Evolutionary conservation across 2,888 invertebrate species (phyloP).

Genomic region (Deroplatys truncata): DNA sequence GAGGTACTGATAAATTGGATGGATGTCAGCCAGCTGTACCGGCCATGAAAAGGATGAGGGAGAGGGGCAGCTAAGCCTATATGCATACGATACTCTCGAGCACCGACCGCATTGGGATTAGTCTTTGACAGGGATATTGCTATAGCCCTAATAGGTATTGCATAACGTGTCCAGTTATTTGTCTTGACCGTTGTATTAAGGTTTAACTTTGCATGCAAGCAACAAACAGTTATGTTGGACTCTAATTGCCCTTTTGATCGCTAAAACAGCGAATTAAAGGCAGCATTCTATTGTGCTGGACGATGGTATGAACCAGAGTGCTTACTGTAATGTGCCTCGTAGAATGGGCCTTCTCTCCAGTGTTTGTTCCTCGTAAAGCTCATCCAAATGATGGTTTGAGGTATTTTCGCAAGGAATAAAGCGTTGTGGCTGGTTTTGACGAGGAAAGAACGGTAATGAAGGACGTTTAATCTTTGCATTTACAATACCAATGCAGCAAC

Average conservation of each 20-base stretch:
- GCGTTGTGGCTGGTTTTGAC: too few species aligned
- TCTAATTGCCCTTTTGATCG: background rate
- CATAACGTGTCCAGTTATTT: background rate
- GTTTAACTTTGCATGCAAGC: background rate
- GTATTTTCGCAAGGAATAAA: too few species aligned
- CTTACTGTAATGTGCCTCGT: too few species aligned
- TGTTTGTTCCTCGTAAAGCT: too few species aligned
- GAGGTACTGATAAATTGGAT: background rate
- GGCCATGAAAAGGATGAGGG: background rate
- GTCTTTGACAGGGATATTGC: background rate
- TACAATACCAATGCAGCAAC: too few species aligned
- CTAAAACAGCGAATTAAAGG: too few species aligned
- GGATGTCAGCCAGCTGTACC: background rate
- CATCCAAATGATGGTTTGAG: too few species aligned
- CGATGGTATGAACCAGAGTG: too few species aligned
- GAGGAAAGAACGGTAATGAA: too few species aligned
- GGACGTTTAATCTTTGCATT: too few species aligned
- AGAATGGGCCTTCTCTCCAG: too few species aligned
- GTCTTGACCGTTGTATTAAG: background rate
- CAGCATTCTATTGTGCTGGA: too few species aligned
- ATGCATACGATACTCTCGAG: background rate
- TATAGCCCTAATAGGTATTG: background rate
- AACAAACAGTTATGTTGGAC: background rate
- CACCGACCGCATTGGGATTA: background rate
- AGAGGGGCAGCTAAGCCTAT: background rate